Percentiles rank a stretch among this genome's conserved stretches.
phyloP scores from a whole-genome alignment of 2,888 invertebrate species.

The Junonia oenone region DNA sequence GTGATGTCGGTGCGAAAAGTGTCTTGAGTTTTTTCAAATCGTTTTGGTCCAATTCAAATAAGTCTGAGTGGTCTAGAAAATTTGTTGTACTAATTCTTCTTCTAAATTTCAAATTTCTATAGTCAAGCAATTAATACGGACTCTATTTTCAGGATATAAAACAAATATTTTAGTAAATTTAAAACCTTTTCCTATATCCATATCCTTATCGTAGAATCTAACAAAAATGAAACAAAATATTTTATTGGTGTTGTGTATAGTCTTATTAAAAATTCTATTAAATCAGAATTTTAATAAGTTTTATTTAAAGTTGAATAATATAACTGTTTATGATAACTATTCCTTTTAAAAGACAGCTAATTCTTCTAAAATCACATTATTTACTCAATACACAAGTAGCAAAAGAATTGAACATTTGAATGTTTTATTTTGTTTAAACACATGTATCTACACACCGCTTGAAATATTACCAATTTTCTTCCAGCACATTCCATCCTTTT shows the following conservation, averaged over 20 bases:
- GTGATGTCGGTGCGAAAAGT: background rate
- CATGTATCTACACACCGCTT: constrained; percentile 1
- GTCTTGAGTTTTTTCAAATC: background rate
- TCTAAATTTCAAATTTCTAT: background rate
- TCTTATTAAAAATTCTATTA: background rate
- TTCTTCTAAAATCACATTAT: background rate
- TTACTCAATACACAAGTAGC: background rate
- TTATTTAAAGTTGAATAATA: background rate
- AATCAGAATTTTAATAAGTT: background rate
- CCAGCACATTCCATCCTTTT: constrained; percentile 14
- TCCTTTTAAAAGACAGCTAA: background rate
- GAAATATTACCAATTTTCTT: constrained; percentile 1
- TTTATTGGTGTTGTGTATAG: background rate
- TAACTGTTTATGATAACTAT: background rate
- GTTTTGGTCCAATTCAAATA: background rate
- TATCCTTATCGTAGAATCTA: background rate
- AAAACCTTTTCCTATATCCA: background rate
- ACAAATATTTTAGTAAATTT: background rate
- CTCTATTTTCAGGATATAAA: background rate
- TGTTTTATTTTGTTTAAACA: background rate
- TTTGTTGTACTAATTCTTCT: background rate
- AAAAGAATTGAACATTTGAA: background rate
- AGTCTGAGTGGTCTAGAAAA: background rate
- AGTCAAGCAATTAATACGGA: background rate
- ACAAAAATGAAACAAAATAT: background rate